Evolutionary conservation across 1,140 invertebrate genomes (phyloP).

Genomic region (Rhopalosiphum maidis): DNA sequence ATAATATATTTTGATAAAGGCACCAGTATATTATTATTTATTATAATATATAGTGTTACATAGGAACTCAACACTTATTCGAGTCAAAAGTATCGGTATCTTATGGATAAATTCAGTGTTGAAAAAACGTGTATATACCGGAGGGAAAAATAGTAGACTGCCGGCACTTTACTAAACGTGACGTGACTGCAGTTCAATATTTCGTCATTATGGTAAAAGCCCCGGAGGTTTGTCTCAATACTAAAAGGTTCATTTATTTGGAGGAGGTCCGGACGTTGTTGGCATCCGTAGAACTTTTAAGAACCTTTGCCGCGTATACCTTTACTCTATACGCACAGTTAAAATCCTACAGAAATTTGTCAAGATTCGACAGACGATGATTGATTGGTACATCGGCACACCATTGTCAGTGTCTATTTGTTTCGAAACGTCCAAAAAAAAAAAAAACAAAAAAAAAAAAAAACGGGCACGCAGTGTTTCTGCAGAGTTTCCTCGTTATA

Average conservation of each 20-base stretch:
- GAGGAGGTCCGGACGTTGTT: slow-evolving; percentile 40
- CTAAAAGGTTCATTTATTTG: slow-evolving; percentile 49
- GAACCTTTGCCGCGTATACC: background rate
- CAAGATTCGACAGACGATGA: slow-evolving; percentile 34
- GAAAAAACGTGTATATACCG: background rate
- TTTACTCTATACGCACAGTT: background rate
- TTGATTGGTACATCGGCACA: slow-evolving; percentile 11
- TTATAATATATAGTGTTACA: background rate
- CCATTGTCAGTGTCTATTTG: background rate
- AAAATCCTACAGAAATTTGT: slow-evolving; percentile 19
- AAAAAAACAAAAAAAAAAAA: background rate
- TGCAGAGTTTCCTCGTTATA: slow-evolving; percentile 8
- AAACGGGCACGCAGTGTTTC: background rate
- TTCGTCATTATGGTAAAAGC: slow-evolving; percentile 56
- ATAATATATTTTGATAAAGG: background rate
- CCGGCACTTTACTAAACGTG: slow-evolving; percentile 50
- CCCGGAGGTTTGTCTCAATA: slow-evolving; percentile 46
- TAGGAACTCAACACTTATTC: background rate
- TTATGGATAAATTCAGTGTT: background rate
- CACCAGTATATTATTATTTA: background rate
- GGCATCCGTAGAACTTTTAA: slow-evolving; percentile 34
- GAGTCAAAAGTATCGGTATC: background rate
- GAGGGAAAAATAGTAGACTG: background rate
- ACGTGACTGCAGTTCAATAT: slow-evolving; percentile 54
- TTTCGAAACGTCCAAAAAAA: background rate